Evolutionary conservation across 2,797 vertebrate species (phyloP).

Genomic region (Gymnopithys bicolor): DNA sequence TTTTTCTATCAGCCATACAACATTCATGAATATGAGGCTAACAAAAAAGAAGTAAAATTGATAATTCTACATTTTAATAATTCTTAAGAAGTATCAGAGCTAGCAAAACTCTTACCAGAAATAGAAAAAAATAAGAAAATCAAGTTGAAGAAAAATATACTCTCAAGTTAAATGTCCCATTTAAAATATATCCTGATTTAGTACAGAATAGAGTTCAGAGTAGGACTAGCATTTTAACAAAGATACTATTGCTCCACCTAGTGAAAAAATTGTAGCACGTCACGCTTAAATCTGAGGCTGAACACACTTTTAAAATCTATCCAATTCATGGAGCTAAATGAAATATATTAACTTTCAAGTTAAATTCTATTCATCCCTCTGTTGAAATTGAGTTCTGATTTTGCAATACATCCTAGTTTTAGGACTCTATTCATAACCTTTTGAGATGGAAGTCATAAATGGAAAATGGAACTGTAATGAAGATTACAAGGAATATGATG

Average conservation of each 20-base stretch:
- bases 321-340: background rate
- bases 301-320: fast-evolving
- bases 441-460: background rate
- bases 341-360: fast-evolving
- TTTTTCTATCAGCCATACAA: background rate
- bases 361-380: background rate
- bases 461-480: background rate
- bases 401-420: background rate
- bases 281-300: background rate
- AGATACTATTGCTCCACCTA: slow-evolving; percentile 42
- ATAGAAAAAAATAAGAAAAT: background rate
- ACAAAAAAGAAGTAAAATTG: background rate
- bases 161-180: background rate
- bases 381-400: background rate
- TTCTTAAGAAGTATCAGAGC: background rate
- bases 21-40: background rate
- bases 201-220: background rate
- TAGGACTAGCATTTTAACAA: background rate
- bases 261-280: background rate
- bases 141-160: background rate
- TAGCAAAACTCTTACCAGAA: background rate
- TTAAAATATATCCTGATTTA: background rate
- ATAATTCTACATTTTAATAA: background rate
- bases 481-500: background rate
- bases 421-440: background rate